Base-by-base conservation (phyloP, 2,113 vertebrate genomes). In the Egretta garzetta region DNA sequence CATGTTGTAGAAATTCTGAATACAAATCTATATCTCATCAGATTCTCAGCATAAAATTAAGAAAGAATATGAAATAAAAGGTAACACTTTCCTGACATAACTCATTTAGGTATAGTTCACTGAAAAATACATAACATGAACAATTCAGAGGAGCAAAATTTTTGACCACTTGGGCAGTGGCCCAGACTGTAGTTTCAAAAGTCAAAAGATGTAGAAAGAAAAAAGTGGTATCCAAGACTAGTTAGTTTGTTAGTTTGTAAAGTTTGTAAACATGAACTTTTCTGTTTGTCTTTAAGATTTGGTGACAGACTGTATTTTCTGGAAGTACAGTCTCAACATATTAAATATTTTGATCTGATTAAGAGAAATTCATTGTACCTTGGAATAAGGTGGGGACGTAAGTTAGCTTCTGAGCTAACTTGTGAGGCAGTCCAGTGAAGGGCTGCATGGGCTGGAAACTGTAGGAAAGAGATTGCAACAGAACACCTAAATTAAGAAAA, bases 1-100 rank as follows among this genome's bases (percentile, higher is more conserved):
- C 95, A 95, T 62, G 76, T 72, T 84, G 86, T 14, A 95, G 91
- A 94, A 97, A 94, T 93, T 96, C 23, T 7, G 88, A 93, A 75
- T 87, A 87, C 75, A 92, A 67, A 93, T 90, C 87, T 90, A n/a
- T 62, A n/a, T 53, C 80, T 95, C 73, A 59, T 94, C 86, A 86
- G 59, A 80, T 80, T 53, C 59, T 83, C 50, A 67, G 55, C 63
- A 71, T 80, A 80, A 90, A 96, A 93, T 95, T 71, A 90, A 58
- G 86, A 80, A 64, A 21, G 33, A 83, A 66, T 18, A 73, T 27
- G 50, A 85, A 93, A 90, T 83, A 67, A 88, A 83, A 85, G 26
- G 71, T 66, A 83, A 77, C 14, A 15, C 13, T 90, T 93, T 50
- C 22, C 43, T 80, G 43, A 14, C 22, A 14, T 49, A 70, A 60